Base-by-base conservation (phyloP, 2,888 invertebrate species). In the Ecliptopera silaceata region DNA sequence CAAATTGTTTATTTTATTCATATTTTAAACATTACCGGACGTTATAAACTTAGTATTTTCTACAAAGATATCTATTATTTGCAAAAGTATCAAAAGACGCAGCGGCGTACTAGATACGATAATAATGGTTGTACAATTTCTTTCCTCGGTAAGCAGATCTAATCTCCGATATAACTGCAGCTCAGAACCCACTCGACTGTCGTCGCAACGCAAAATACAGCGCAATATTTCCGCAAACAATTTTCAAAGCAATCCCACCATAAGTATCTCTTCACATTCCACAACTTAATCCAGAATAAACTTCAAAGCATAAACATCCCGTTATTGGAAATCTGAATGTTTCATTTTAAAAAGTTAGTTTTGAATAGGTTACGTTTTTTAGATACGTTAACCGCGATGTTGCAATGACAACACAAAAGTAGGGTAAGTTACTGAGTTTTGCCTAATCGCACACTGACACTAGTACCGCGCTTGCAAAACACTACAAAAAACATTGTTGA, bases 271-370 rank as follows among this genome's bases (percentile, higher is more conserved):
- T 53, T 36, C 29, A 36, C 45, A 36, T 55, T 66, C 52, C 54
- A 68, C 45, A 63, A 61, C 65, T 67, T 59, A 58, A 63, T 68
- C 63, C 64, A 59, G 63, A 71, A 69, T 61, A 61, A 59, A 61
- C 63, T 63, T 70, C 63, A 64, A 70, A 70, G 55, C 48, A 51
- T 56, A 60, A 59, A 52, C 59, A 59, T 54, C 44, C 56, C 20
- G 56, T 57, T 79, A 81, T 82, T 77, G 76, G 75, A 80, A 83
- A 50, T 79, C 73, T 68, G 74, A 76, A 75, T 73, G 69, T 73
- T 75, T 70, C 68, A 70, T 70, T 66, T 75, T n/a, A n/a, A 70
- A 68, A 57, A 45, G 49, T 41, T 54, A 58, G 69, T 73, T 75
- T n/a, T n/a, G n/a, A n/a, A n/a, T n/a, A n/a, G n/a, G n/a, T n/a